Percentiles rank a stretch among this genome's conserved stretches.
Evolutionary conservation across 2,113 vertebrate species (phyloP).

Genomic region (Ptilonorhynchus violaceus): DNA sequence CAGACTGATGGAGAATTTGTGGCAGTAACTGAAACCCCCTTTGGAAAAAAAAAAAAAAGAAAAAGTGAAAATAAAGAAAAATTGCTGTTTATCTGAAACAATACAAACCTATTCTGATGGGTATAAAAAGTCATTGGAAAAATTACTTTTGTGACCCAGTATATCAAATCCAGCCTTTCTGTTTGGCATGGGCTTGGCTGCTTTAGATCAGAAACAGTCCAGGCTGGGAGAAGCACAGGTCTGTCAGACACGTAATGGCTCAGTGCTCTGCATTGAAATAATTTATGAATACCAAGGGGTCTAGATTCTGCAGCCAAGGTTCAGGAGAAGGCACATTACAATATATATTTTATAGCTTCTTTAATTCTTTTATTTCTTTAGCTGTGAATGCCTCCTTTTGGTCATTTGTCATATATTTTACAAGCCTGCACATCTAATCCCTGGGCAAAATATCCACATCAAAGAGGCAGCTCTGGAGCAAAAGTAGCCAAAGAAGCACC

Average conservation of each 20-base stretch:
- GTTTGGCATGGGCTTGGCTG: neutral
- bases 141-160: neutral
- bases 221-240: neutral
- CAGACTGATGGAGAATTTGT: neutral
- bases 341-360: neutral
- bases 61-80: neutral
- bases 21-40: neutral
- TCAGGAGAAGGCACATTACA: conserved; percentile 7
- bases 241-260: neutral
- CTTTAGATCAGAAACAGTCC: neutral
- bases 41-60: rapidly evolving
- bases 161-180: neutral
- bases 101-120: neutral
- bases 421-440: neutral
- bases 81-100: neutral
- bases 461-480: neutral
- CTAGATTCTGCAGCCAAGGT: conserved; percentile 1
- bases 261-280: neutral
- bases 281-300: conserved; percentile 42
- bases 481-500: neutral
- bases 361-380: conserved; percentile 9
- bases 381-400: neutral
- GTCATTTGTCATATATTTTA: neutral
- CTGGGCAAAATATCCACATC: neutral
- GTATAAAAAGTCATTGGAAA: neutral